phyloP scores from a whole-genome alignment of 2,797 vertebrate species.

The Psittacula echo region DNA sequence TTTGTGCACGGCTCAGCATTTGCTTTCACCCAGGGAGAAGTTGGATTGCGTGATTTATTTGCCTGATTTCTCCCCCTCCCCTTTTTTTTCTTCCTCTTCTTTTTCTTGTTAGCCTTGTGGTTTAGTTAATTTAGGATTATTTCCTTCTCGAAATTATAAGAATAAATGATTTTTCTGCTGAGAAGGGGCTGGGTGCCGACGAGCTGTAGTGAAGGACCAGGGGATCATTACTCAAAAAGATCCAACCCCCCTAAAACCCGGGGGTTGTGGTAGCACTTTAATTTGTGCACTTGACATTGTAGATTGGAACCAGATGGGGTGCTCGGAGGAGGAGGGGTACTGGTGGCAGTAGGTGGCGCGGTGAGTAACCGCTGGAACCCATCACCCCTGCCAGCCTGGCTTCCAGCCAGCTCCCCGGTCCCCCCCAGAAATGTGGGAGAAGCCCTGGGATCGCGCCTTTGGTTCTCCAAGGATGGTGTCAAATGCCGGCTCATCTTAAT shows the following conservation, averaged over 20 bases:
- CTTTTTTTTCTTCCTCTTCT: accelerated
- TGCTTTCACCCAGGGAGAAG: slow-evolving; percentile 55
- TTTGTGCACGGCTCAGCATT: slow-evolving; percentile 59
- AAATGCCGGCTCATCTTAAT: slow-evolving; percentile 24
- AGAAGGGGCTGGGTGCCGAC: not conserved
- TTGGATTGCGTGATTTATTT: slow-evolving; percentile 26
- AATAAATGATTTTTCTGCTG: not conserved
- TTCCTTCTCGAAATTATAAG: not conserved
- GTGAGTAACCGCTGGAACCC: slow-evolving; percentile 54
- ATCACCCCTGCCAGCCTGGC: slow-evolving; percentile 55
- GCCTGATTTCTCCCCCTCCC: not conserved
- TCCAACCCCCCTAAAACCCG: not conserved
- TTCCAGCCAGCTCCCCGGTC: slow-evolving; percentile 43
- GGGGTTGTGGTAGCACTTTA: slow-evolving; percentile 68
- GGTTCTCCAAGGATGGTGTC: slow-evolving; percentile 33
- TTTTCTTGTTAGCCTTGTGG: not conserved
- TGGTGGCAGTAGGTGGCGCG: slow-evolving; percentile 70
- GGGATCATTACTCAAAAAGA: not conserved
- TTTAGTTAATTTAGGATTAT: not conserved
- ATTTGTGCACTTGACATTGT: slow-evolving; percentile 76
- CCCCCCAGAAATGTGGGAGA: not conserved
- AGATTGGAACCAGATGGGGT: slow-evolving; percentile 76
- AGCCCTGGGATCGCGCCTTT: not conserved
- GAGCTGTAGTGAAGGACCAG: not conserved
- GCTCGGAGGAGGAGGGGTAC: not conserved